Base-by-base conservation (phyloP, 2,888 invertebrate species). In the Chydorus sphaericus region DNA sequence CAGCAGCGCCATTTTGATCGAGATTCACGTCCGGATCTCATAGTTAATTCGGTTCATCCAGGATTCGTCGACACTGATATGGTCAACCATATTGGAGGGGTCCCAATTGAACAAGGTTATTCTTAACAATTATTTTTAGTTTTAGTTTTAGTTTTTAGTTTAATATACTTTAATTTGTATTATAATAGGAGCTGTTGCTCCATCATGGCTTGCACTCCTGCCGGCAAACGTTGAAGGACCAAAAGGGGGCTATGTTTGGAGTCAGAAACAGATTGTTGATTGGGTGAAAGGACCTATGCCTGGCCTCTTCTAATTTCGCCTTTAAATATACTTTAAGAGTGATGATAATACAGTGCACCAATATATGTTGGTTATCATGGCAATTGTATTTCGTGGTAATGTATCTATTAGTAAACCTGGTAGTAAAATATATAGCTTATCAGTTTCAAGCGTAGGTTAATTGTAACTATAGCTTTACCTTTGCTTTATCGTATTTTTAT, bases 1-100 rank as follows among this genome's bases (percentile, higher is more conserved):
- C 83, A 84, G 60, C 84, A 85, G 62, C 70, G 75, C 57, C 64
- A 74, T 33, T 72, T 84, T 14, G 69, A 77, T 60, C 67, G 67
- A 10, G 71, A 70, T 61, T 37, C 64, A 1, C 59, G 66, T 33
- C 58, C 60, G 14, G 72, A 72, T 58, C 65, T 73, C 48, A 61
- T 72, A 31, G 63, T 73, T 18, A 73, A 73, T 63, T 62, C 66
- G 56, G 67, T 68, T 37, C 62, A 62, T 33, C 62, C 49, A 11
- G 55, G 55, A 3, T 55, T 49, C 33, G 55, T 55, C 8, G 33
- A 49, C 14, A 55, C 55, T 11, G 48, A 55, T 20, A 55, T 55
- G 55, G 30, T 49, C 4, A 28, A 20, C 2, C 48, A 55, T 16
- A 55, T 26, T 37, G 55, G 55, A 55, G 33, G 26, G 14, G 28